Conservation (phyloP, 2,113 vertebrate species). For the Marmota flaviventris region DNA sequence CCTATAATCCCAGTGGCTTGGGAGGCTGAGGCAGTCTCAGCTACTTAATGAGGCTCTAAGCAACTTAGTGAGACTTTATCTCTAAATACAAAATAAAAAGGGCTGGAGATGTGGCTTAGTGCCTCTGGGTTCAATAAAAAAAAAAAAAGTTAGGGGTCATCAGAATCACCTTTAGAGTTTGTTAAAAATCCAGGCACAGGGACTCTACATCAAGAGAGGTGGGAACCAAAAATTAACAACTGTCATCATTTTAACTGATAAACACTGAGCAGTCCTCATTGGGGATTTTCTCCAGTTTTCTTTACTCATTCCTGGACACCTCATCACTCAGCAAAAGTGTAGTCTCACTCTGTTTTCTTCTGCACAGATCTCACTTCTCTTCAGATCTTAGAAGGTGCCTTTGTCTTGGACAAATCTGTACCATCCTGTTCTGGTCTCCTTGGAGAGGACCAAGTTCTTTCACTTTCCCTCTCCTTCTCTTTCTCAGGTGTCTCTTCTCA, state of each 20-base stretch:
- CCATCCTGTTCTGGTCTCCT: not conserved
- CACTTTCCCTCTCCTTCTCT: not conserved
- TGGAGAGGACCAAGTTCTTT: not conserved
- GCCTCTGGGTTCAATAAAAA: too few species aligned
- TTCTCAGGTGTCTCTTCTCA: not conserved
- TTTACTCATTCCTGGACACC: not conserved
- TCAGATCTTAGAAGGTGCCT: constrained; percentile 14
- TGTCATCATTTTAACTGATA: constrained; percentile 12
- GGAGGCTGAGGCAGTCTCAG: too few species aligned
- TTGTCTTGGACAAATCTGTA: constrained; percentile 17
- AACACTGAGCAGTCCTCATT: constrained; percentile 8
- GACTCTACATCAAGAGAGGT: not conserved
- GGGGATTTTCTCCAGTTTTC: constrained; percentile 32
- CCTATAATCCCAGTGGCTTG: too few species aligned
- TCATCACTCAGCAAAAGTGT: not conserved
- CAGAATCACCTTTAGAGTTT: not conserved
- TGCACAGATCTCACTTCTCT: not conserved
- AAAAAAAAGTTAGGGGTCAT: not conserved
- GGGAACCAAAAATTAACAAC: constrained; percentile 25
- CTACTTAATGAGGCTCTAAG: too few species aligned
- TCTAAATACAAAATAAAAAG: too few species aligned
- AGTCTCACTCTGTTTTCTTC: not conserved
- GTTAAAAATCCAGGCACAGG: not conserved
- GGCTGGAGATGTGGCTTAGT: too few species aligned
- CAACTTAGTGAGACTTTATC: too few species aligned